These are phyloP conservation scores for Cryptosula pallasiana DNA, from an alignment of 2,888 invertebrate genomes.

Conservation along the genomic window DNA sequence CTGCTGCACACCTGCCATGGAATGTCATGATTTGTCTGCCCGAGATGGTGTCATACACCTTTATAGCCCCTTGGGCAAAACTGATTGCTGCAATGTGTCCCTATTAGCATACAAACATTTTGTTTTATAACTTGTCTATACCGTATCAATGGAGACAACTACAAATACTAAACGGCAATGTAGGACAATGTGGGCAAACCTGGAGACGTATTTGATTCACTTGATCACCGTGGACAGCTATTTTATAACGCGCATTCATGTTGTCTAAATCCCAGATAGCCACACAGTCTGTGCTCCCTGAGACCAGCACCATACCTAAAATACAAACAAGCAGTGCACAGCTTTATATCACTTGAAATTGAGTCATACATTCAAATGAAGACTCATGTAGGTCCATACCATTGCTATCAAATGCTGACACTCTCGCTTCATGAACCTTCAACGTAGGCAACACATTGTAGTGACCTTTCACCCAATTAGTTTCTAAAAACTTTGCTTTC, in stretches of 20 bases:
- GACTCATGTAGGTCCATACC: conserved; percentile 35
- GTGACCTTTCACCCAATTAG: conserved; percentile 43
- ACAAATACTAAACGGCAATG: no score
- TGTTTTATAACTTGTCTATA: no score
- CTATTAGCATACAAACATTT: background rate
- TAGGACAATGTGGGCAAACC: conserved; percentile 31
- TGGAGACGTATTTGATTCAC: conserved; percentile 37
- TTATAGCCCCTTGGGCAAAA: background rate
- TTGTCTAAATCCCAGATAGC: conserved; percentile 38
- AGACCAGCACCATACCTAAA: conserved; percentile 35
- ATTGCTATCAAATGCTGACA: conserved; percentile 42
- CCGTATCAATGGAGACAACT: no score
- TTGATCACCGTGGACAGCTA: conserved; percentile 37
- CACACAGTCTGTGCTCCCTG: conserved; percentile 40
- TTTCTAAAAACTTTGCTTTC: conserved; percentile 37
- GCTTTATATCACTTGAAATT: no score
- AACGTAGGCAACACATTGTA: conserved; percentile 40
- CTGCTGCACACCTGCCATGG: conserved; percentile 12
- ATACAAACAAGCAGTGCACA: conserved; percentile 25
- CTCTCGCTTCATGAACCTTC: conserved; percentile 41
- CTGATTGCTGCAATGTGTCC: conserved; percentile 8
- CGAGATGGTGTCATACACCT: conserved; percentile 7
- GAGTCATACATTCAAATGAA: no score
- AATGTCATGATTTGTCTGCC: conserved; percentile 7
- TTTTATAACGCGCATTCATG: conserved; percentile 32